phyloP scores from a whole-genome alignment of 2,888 invertebrate genomes.

The Blastobasis lacticolella region DNA sequence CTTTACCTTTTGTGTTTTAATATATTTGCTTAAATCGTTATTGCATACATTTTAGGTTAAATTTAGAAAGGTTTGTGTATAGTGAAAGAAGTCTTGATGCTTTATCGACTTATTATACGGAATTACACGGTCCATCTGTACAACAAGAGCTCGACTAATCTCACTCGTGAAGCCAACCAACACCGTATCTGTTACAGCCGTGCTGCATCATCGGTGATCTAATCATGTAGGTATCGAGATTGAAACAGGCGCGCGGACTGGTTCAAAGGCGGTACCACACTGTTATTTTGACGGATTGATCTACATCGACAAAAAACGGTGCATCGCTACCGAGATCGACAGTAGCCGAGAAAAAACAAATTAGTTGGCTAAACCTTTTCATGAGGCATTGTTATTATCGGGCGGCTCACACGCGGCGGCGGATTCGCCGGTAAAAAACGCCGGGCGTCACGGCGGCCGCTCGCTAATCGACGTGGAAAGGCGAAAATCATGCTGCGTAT shows the following conservation, averaged over 20 bases:
- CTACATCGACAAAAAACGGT: conserved; percentile 65
- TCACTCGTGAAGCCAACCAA: conserved; percentile 48
- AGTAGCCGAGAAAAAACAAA: conserved; percentile 74
- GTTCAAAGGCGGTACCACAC: conserved; percentile 75
- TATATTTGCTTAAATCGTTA: not conserved
- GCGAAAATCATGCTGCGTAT: conserved; percentile 68
- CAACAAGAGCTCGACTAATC: conserved; percentile 32
- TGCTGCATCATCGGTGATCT: conserved; percentile 72
- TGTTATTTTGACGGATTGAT: conserved; percentile 75
- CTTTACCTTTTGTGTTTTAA: not conserved
- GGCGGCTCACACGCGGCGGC: conserved; percentile 56
- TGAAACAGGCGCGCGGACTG: conserved; percentile 68
- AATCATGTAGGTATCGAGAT: conserved; percentile 71
- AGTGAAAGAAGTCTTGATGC: not conserved
- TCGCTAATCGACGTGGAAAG: conserved; percentile 53
- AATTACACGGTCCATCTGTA: not conserved
- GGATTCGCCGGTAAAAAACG: conserved; percentile 33
- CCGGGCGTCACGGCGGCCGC: conserved; percentile 19
- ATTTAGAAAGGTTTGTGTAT: not conserved
- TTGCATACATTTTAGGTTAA: not conserved
- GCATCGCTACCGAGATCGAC: conserved; percentile 72
- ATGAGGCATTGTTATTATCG: conserved; percentile 71
- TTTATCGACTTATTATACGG: too few relatives aligned
- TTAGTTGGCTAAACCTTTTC: conserved; percentile 74
- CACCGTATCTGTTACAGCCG: conserved; percentile 62